Percentiles rank a stretch among this genome's conserved stretches.
phyloP scores from a whole-genome alignment of 2,113 vertebrate species.

The Cricetomys ansorgei region DNA sequence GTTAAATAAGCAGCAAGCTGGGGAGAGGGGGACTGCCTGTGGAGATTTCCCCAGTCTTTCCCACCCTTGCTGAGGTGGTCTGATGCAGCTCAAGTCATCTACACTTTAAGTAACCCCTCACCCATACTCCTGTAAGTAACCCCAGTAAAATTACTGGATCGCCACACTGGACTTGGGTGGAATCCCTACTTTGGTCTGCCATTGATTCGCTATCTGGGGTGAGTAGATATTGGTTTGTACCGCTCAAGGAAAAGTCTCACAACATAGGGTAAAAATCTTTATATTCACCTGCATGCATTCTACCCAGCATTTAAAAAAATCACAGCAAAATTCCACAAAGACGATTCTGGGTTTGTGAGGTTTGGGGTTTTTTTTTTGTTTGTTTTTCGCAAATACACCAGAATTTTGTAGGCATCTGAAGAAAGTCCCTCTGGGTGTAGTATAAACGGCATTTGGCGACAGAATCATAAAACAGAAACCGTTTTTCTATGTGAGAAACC shows the following conservation, averaged over 20 bases:
- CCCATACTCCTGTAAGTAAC: not conserved
- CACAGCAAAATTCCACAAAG: not conserved
- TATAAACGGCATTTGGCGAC: not conserved
- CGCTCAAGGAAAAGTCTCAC: not conserved
- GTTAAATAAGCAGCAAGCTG: not conserved
- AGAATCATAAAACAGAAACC: not conserved
- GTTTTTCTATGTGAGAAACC: not conserved
- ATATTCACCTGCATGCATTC: not conserved
- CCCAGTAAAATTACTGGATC: not conserved
- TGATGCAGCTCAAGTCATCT: not conserved
- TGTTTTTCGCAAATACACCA: not conserved
- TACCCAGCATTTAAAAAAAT: not conserved
- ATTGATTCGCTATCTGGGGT: not conserved
- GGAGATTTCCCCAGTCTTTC: not conserved
- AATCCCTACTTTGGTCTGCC: not conserved
- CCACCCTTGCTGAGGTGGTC: not conserved
- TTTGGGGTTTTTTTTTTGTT: not conserved
- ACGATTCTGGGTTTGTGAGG: not conserved
- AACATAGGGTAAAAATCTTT: not conserved
- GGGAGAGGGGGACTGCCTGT: not conserved
- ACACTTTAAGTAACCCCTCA: not conserved
- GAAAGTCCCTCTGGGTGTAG: not conserved
- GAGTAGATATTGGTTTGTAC: not conserved
- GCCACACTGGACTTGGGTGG: not conserved
- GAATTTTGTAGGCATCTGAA: not conserved